A percentile compares a stretch with the other conserved stretches of the same genome.
Conservation (phyloP, 2,797 vertebrate genomes). For the Lemur catta region DNA sequence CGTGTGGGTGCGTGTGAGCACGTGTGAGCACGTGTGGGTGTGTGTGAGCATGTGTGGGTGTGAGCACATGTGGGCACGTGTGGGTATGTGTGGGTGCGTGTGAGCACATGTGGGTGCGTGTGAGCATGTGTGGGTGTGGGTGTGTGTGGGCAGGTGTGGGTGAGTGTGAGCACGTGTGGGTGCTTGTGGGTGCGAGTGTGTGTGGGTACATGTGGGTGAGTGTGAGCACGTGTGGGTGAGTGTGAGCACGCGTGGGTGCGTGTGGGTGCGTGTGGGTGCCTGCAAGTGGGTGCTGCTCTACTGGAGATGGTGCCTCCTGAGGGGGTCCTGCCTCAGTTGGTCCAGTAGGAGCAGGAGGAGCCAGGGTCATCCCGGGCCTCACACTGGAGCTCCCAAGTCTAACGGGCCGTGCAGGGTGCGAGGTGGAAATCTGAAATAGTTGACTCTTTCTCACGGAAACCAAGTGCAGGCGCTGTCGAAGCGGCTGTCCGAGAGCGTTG, state of each 20-base stretch:
- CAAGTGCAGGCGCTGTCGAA: neutral
- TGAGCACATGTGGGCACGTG: too few species aligned
- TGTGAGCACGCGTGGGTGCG: fast-evolving
- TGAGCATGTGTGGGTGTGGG: too few species aligned
- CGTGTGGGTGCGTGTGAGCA: neutral
- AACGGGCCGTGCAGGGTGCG: fast-evolving
- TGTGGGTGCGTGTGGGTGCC: too few species aligned
- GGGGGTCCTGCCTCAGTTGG: neutral
- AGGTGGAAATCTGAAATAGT: fast-evolving
- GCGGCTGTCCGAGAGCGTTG: fast-evolving
- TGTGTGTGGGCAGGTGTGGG: too few species aligned
- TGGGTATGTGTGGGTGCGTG: neutral
- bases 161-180: too few species aligned
- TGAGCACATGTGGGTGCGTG: fast-evolving
- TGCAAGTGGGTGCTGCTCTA: too few species aligned
- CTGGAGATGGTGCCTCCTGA: neutral
- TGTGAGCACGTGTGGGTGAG: too few species aligned
- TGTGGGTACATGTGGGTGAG: too few species aligned
- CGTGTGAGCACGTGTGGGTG: too few species aligned
- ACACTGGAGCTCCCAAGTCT: fast-evolving
- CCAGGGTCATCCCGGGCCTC: fast-evolving
- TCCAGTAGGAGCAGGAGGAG: fast-evolving
- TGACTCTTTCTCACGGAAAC: neutral
- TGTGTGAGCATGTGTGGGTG: fast-evolving
- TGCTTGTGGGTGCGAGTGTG: too few species aligned